Percentiles rank a stretch among this genome's conserved stretches.
These are phyloP conservation scores for Zele albiditarsus DNA, from an alignment of 2,888 invertebrate species.

Conservation along the genomic window DNA sequence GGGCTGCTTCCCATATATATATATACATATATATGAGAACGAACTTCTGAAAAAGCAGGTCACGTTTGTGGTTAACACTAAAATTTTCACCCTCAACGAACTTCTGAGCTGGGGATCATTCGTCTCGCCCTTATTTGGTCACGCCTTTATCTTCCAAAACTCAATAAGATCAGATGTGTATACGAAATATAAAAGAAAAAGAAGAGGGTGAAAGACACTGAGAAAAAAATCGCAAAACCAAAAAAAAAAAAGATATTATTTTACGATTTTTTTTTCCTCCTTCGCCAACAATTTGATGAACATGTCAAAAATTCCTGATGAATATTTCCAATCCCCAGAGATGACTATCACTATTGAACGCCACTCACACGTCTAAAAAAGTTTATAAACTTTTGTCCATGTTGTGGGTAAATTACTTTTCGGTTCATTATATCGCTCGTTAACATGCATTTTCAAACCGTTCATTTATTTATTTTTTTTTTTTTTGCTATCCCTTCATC, in stretches of 20 bases:
- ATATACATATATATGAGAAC: neutral
- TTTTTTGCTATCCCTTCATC: neutral
- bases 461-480: neutral
- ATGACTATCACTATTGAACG: neutral
- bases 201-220: neutral
- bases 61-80: conserved; percentile 31
- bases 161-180: conserved; percentile 7
- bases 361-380: neutral
- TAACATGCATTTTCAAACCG: neutral
- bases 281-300: neutral
- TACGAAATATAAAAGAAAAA: neutral
- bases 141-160: conserved; percentile 11
- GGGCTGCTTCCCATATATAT: neutral
- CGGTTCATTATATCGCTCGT: neutral
- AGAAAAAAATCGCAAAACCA: neutral
- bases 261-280: neutral
- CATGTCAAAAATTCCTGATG: neutral
- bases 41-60: conserved; percentile 22
- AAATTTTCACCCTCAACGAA: conserved; percentile 31
- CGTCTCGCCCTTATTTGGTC: conserved; percentile 23
- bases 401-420: neutral
- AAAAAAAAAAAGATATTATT: neutral
- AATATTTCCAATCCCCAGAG: neutral
- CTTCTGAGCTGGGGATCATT: conserved; percentile 13
- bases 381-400: neutral